Evolutionary conservation across 2,888 invertebrate species (phyloP).

Genomic region (Oxycera nigricornis): DNA sequence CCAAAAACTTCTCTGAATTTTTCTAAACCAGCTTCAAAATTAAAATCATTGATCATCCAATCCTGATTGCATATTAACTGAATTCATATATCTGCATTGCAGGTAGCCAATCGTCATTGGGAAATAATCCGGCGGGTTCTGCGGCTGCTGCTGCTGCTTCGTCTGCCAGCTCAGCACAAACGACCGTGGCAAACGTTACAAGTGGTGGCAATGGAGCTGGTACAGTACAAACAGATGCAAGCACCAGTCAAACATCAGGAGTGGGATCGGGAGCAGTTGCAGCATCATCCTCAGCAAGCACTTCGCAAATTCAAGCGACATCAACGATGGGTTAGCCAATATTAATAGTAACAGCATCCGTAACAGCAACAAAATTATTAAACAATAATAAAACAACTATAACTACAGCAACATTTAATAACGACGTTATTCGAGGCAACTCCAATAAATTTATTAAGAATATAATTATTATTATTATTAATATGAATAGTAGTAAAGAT

Average conservation of each 20-base stretch:
- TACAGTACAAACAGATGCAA: conserved; percentile 41
- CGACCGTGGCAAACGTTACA: conserved; percentile 45
- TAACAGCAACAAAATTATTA: conserved; percentile 10
- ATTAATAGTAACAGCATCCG: no score
- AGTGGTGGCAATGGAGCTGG: conserved; percentile 49
- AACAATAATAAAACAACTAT: conserved; percentile 1
- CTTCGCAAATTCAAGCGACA: conserved; percentile 52
- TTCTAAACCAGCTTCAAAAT: no score
- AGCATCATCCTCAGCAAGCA: no score
- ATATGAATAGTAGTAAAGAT: no score
- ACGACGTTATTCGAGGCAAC: conserved; percentile 34
- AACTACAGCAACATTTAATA: conserved; percentile 1
- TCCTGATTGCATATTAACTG: no score
- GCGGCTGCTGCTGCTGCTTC: conserved; percentile 44
- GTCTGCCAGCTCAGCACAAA: no score
- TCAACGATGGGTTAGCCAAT: conserved; percentile 59
- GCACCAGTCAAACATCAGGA: conserved; percentile 47
- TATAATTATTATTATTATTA: conserved; percentile 20
- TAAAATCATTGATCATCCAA: no score
- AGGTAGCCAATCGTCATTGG: conserved; percentile 49
- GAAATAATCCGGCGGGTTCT: conserved; percentile 48
- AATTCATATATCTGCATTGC: conserved; percentile 9
- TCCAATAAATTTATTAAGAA: conserved; percentile 33
- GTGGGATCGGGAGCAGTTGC: no score
- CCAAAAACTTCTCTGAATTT: no score